phyloP scores from a whole-genome alignment of 2,113 vertebrate genomes.

The Myrmecobius fasciatus region DNA sequence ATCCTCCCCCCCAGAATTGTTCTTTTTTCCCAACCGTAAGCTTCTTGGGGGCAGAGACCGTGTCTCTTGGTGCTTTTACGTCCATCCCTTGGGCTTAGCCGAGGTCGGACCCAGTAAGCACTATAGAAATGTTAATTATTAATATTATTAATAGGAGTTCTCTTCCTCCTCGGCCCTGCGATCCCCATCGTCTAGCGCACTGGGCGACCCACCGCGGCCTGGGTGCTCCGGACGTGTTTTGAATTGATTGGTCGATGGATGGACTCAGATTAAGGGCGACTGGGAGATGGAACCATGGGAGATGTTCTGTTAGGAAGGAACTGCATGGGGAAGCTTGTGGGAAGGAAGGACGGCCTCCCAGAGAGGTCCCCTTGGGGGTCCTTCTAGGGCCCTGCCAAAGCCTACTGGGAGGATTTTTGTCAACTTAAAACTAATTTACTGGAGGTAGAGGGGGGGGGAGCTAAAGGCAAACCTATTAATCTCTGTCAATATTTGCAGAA shows the following conservation, averaged over 20 bases:
- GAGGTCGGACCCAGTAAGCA: not conserved
- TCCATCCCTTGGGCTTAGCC: not conserved
- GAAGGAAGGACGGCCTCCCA: not conserved
- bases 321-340: not conserved
- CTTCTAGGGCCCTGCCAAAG: not conserved
- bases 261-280: not conserved
- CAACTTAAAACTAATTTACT: not conserved
- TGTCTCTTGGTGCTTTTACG: not conserved
- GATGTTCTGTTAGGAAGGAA: not conserved
- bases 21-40: not conserved
- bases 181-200: not conserved
- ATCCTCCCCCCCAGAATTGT: not conserved
- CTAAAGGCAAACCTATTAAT: not conserved
- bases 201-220: fast-evolving
- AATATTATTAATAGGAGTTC: not conserved
- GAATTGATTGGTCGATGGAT: not conserved
- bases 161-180: not conserved
- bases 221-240: not conserved
- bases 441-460: not conserved
- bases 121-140: not conserved
- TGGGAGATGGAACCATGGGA: not conserved
- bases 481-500: constrained; percentile 3
- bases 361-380: not conserved
- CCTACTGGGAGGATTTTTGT: not conserved
- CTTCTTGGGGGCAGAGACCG: not conserved